Base-by-base conservation (phyloP, 1,140 invertebrate genomes). In the Akabosia matsudoensis region DNA sequence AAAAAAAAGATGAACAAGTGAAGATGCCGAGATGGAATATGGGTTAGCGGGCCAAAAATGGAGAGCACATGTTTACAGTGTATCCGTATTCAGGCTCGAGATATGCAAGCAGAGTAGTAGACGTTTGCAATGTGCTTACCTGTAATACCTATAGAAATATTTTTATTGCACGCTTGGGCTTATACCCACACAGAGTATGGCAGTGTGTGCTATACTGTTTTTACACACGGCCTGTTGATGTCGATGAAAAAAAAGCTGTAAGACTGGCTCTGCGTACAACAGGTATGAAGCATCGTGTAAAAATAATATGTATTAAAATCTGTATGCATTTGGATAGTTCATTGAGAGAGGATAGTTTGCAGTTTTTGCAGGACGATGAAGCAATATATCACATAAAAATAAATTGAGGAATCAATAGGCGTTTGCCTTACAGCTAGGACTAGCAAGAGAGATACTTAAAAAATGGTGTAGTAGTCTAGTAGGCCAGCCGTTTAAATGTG, bases 11-110 rank as follows among this genome's bases (percentile, higher is more conserved):
- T 67, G 61, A 28, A 31, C 13, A 30, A 67, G 61, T 67, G 22
- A 56, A 56, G 37, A 67, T 16, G 61, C 28, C n/a, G n/a, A 30
- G 28, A 67, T 24, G 28, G 28, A 67, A 67, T 67, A 67, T 67
- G 61, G 61, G 61, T 67, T 67, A 67, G 61, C 61, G 30, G 61
- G 61, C 61, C 61, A 67, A 67, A 67, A 67, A 67, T 67, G 61
- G 61, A 67, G 61, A 67, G 61, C 61, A 67, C 61, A 67, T 67
- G 28, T 31, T 30, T 67, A 56, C 24, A 3, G 22, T 16, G 24
- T 16, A 56, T 56, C 54, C 10, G 14, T 24, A 45, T 4, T 56
- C 54, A 56, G 7, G 3, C 10, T 56, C 54, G n/a, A n/a, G n/a
- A n/a, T n/a, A n/a, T n/a, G n/a, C n/a, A n/a, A n/a, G n/a, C n/a